phyloP scores from a whole-genome alignment of 64 coral and sea anemone species.

The Montipora efflorescens region DNA sequence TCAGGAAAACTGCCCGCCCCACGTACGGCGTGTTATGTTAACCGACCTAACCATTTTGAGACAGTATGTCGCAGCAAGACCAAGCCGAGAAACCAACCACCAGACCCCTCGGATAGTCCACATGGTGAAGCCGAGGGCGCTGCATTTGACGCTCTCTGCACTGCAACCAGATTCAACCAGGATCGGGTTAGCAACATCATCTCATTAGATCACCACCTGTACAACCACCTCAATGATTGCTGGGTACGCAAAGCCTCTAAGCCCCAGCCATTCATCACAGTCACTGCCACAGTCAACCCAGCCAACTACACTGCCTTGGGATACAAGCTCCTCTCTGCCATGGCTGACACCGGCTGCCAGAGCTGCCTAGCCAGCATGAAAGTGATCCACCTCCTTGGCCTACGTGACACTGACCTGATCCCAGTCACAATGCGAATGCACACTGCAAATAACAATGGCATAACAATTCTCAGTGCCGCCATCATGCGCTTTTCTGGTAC shows the following conservation, averaged over 20 bases:
- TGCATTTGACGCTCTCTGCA: not conserved
- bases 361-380: constrained; percentile 27
- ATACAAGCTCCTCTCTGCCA: not conserved
- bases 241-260: constrained; percentile 48
- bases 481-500: constrained; percentile 45
- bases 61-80: constrained; percentile 16
- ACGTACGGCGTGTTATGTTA: constrained; percentile 9
- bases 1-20: not conserved
- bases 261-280: constrained; percentile 41
- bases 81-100: not conserved
- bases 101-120: too few species aligned
- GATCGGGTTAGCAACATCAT: not conserved
- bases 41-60: constrained; percentile 16
- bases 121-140: not conserved
- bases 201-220: constrained; percentile 46
- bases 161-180: not conserved
- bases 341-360: constrained; percentile 17
- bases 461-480: constrained; percentile 32
- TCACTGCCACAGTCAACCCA: not conserved
- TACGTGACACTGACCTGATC: constrained; percentile 33
- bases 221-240: constrained; percentile 45
- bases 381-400: constrained; percentile 23
- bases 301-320: constrained; percentile 21
- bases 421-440: constrained; percentile 56
- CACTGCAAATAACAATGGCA: constrained; percentile 55